These are phyloP conservation scores for Athetis lepigone DNA, from an alignment of 2,888 invertebrate species.

Conservation along the genomic window DNA sequence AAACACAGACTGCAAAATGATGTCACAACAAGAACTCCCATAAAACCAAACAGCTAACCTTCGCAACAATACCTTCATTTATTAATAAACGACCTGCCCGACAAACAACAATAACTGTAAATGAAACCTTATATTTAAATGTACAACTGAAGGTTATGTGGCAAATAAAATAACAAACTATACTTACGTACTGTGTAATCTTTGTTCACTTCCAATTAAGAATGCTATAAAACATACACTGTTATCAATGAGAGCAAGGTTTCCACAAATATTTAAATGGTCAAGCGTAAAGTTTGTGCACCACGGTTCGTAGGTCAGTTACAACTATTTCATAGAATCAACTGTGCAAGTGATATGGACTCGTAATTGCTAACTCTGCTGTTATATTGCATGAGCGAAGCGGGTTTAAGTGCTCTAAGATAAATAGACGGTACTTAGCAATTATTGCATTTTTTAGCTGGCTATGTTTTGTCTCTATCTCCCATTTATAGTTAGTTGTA, in stretches of 20 bases:
- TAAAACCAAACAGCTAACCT: constrained; percentile 1
- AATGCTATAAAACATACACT: constrained; percentile 7
- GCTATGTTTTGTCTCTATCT: no score
- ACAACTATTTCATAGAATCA: constrained; percentile 53
- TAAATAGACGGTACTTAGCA: no score
- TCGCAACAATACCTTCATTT: background rate
- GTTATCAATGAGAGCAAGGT: constrained; percentile 25
- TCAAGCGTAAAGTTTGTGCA: constrained; percentile 44
- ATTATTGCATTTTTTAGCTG: no score
- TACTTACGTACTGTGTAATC: constrained; percentile 39
- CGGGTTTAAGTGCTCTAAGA: constrained; percentile 31
- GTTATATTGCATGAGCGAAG: constrained; percentile 51
- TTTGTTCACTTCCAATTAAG: constrained; percentile 8
- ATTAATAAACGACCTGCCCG: constrained; percentile 25
- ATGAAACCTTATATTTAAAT: constrained; percentile 22
- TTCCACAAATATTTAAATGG: constrained; percentile 31
- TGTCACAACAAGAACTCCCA: constrained; percentile 5
- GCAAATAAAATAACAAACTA: constrained; percentile 25
- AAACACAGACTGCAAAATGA: background rate
- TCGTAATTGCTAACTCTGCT: constrained; percentile 45
- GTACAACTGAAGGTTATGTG: constrained; percentile 26
- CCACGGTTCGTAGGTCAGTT: constrained; percentile 59
- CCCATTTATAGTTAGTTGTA: no score
- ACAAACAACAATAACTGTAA: constrained; percentile 14
- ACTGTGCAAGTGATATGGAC: constrained; percentile 47